Conservation (phyloP, 2,888 invertebrate genomes). For the Sinodicranocentrus sp. region DNA sequence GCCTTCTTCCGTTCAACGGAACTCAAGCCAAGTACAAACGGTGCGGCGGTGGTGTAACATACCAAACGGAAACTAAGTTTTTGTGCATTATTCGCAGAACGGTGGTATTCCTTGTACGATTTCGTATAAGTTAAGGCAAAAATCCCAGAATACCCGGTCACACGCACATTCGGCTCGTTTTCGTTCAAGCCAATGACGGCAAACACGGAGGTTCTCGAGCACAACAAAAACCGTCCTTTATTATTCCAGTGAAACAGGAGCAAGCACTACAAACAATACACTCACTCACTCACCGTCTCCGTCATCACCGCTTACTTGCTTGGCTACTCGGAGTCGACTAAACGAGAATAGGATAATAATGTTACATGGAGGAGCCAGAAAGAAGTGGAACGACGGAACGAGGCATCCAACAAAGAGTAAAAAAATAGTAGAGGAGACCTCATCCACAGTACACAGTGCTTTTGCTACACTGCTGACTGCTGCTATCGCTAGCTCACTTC, state of each 20-base stretch:
- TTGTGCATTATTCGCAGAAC: neutral
- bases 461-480: slow-evolving; percentile 6
- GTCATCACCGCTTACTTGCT: slow-evolving; percentile 46
- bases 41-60: neutral
- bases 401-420: neutral
- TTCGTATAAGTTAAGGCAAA: slow-evolving; percentile 32
- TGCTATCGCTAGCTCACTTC: neutral
- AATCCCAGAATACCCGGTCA: slow-evolving; percentile 57
- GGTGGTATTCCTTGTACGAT: slow-evolving; percentile 1
- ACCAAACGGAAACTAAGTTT: neutral
- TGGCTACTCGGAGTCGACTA: slow-evolving; percentile 63
- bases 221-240: slow-evolving; percentile 41
- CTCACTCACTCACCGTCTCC: slow-evolving; percentile 42
- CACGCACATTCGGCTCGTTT: slow-evolving; percentile 48
- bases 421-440: slow-evolving; percentile 37
- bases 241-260: slow-evolving; percentile 6
- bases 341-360: slow-evolving; percentile 35
- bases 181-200: slow-evolving; percentile 58
- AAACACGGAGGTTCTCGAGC: slow-evolving; percentile 51
- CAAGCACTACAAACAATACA: slow-evolving; percentile 23
- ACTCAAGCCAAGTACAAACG: neutral
- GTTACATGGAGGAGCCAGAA: slow-evolving; percentile 38
- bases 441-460: slow-evolving; percentile 20
- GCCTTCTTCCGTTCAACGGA: slow-evolving; percentile 57
- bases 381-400: neutral